Evolutionary conservation across 2,797 vertebrate species (phyloP).

Genomic region (Bucorvus abyssinicus): DNA sequence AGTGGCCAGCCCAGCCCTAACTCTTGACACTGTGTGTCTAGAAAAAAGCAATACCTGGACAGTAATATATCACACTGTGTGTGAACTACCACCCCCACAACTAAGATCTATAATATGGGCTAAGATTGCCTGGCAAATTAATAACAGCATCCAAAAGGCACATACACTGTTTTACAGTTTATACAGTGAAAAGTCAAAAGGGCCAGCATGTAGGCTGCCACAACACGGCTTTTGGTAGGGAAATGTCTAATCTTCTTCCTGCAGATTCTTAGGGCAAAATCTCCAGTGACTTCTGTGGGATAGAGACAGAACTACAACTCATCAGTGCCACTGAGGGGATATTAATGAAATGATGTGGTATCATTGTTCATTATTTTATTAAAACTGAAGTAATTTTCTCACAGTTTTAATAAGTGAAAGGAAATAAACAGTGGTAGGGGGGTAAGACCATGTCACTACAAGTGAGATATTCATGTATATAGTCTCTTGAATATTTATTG

Average conservation of each 20-base stretch:
- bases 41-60: not conserved
- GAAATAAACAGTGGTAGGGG: not conserved
- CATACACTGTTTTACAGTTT: not conserved
- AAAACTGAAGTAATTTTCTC: not conserved
- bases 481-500: slow-evolving; percentile 87
- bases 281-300: not conserved
- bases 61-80: not conserved
- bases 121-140: not conserved
- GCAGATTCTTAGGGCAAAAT: not conserved
- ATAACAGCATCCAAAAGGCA: not conserved
- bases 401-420: not conserved
- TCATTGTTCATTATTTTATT: not conserved
- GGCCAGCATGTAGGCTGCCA: not conserved
- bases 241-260: not conserved
- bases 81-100: not conserved
- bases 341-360: not conserved
- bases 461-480: slow-evolving; percentile 76
- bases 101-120: not conserved
- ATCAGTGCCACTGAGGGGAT: not conserved
- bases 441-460: not conserved
- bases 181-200: not conserved
- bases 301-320: not conserved
- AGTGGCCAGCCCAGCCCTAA: too few relatives aligned
- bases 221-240: not conserved
- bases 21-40: not conserved